Base-by-base conservation (phyloP, 2,888 invertebrate species). In the Brenthis ino region DNA sequence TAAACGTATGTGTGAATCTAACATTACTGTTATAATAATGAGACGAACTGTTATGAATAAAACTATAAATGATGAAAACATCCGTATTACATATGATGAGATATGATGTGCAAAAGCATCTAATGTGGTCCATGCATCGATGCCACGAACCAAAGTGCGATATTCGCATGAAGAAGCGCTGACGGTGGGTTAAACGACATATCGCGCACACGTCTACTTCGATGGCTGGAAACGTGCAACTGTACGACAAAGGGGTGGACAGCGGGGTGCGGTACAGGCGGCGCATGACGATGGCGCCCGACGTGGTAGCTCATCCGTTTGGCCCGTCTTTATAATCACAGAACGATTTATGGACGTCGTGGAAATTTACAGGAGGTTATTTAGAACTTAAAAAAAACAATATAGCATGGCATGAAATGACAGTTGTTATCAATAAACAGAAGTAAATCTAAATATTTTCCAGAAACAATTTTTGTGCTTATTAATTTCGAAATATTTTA, bases 101-200 rank as follows among this genome's bases (percentile, higher is more conserved):
- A 80, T 80, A 84, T 85, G 79, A 75, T 79, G 89, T 91, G 91
- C 91, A 87, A 80, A 92, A 92, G 92, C 92, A 80, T 88, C 91
- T 92, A 93, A 83, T 82, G 89, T 91, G 92, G 92, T 87, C 82
- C 92, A 92, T 93, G 92, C 92, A 88, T 87, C 79, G 82, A 85
- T 87, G 91, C 91, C 89, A 93, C 92, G 92, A 92, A 93, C 92
- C 92, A 85, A 87, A 82, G 82, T 85, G 88, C 86, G 83, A 86
- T 81, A 85, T 86, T 90, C 86, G 87, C 87, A 86, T 88, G 88
- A 78, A 83, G 89, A 82, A 84, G 84, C 87, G 85, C 87, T 84
- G 89, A 81, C 89, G 85, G 85, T 79, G 83, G 82, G 79, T 81
- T 74, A 80, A 81, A 80, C 89, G 85, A 85, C 92, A 91, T 92